phyloP scores from a whole-genome alignment of 30 jellyfish, hydroid and myxozoan species.

The Turritopsis dohrnii region DNA sequence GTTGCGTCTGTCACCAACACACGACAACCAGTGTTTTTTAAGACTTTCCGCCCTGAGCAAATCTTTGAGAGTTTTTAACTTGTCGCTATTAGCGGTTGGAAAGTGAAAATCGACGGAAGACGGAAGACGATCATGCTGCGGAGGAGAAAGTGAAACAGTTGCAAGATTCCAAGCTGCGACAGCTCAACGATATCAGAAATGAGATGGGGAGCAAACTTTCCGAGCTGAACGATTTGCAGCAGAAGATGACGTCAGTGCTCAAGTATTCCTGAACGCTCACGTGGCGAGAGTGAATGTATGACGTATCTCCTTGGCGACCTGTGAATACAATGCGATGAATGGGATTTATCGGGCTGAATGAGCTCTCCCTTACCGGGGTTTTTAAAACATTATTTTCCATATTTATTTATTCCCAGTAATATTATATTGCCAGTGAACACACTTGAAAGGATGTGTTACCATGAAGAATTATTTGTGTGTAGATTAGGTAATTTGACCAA shows the following conservation, averaged over 20 bases:
- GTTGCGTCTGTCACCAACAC: not conserved
- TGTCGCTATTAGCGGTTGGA: not conserved
- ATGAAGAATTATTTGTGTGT: not conserved
- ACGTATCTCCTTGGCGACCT: too few relatives aligned
- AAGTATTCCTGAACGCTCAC: not conserved
- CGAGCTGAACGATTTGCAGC: conserved; percentile 50
- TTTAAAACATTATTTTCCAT: too few relatives aligned
- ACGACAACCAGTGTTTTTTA: too few relatives aligned
- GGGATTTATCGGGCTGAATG: not conserved
- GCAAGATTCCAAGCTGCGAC: conserved; percentile 33
- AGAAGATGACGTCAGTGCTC: conserved; percentile 32
- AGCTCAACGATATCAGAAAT: conserved; percentile 39
- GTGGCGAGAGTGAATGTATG: not conserved
- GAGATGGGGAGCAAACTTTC: conserved; percentile 46
- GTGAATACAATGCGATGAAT: not conserved
- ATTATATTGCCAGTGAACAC: not conserved
- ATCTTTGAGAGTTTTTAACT: too few relatives aligned
- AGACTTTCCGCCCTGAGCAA: too few relatives aligned
- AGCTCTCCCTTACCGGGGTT: not conserved
- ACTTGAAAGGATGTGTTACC: not conserved
- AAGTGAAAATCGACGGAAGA: not conserved
- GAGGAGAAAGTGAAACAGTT: conserved; percentile 44
- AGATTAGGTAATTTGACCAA: not conserved
- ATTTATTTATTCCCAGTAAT: not conserved
- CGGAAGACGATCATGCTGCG: conserved; percentile 42